Evolutionary conservation across 1,140 invertebrate genomes (phyloP), one percentile per base, ranked within the genome.

Genomic region (Pseudomyrmex concolor): DNA sequence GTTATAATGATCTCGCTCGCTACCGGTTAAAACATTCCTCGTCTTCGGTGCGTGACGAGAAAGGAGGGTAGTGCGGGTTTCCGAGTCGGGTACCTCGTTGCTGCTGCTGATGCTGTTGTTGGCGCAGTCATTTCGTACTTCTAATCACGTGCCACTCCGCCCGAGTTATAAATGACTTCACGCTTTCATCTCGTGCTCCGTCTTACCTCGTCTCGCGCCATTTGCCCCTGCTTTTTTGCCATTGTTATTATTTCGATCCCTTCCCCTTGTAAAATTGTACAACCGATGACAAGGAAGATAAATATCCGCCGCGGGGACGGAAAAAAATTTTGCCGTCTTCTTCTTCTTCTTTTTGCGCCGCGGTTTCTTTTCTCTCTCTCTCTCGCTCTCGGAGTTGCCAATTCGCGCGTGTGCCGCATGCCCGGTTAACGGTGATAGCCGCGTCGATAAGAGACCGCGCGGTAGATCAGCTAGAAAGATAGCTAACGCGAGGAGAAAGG

Each of bases 1-100:
- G 91, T 93, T 93, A 93, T 93, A 92, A 93, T 90, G 92, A 91
- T 91, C 89, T 88, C 87, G 88, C 91, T 91, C 90, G 92, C 92
- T 91, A 92, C 93, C 83, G 90, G 90, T 92, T 90, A 87, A 89
- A 89, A 90, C 90, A 92, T 92, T 91, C 90, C 89, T 82, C 66
- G 76, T 80, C 22, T 43, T 82, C 71, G 59, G 22, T 77, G 51
- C 68, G 72, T 19, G 45, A 54, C 43, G 43, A 34, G 62, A 22
- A 51, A 17, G 19, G 63, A 48, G 25, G 45, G 59, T n/a, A 15
- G 48, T 64, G 10, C 54, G 62, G 71, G 17, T 57, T 15, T 45
- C 54, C 55, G 63, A 50, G 34, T 51, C 71, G 19, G 34, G 68
- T 70, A 60, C 54, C 76, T 50, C 76, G 45, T 60, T 66, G 80